Evolutionary conservation across 1,140 invertebrate genomes (phyloP), one percentile per base, ranked within the genome.

Genomic region (Panagrolaimus sp.): DNA sequence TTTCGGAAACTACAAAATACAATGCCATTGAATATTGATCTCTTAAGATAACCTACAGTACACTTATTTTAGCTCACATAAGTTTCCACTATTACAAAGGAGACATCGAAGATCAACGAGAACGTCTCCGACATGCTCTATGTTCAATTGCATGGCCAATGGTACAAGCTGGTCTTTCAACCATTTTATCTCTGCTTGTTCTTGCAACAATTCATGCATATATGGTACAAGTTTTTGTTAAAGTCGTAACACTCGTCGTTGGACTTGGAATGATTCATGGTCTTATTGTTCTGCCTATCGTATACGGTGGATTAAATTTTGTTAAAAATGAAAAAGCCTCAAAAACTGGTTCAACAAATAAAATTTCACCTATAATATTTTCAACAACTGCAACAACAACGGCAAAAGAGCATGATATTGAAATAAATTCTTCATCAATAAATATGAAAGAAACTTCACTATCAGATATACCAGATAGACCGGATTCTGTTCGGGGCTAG

Each of bases 101-200:
- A 65, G 79, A 82, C 47, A 74, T 79, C 1, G 88, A 78, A 65
- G 85, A 85, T n/a, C 87, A 91, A 0, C 88, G 90, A 47, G 91
- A 92, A 16, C 87, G 90, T 63, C 91, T 96, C 0, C 88, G 87
- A 63, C 90, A 92, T 75, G 91, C 92, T 65, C 85, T 97, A 0
- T 91, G 92, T 81, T 91, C 90, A 0, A 85, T 97, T 0, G 94
- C 93, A 1, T 84, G 96, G 31, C 94, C 95, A 0, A 95, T 97
- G 70, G 87, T 96, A n/a, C 93, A 97, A 85, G 93, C 93, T 13
- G 92, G 92, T 0, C 85, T 90, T 0, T 96, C 92, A 7, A 96
- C 94, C 0, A 91, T 97, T 25, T 84, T 97, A 0, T 92, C 92
- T 61, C 89, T 96, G 9, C 84, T 91, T 0, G 90, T 92, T 0